Conservation (phyloP, 2,797 vertebrate genomes). For the Coreius guichenoti region DNA sequence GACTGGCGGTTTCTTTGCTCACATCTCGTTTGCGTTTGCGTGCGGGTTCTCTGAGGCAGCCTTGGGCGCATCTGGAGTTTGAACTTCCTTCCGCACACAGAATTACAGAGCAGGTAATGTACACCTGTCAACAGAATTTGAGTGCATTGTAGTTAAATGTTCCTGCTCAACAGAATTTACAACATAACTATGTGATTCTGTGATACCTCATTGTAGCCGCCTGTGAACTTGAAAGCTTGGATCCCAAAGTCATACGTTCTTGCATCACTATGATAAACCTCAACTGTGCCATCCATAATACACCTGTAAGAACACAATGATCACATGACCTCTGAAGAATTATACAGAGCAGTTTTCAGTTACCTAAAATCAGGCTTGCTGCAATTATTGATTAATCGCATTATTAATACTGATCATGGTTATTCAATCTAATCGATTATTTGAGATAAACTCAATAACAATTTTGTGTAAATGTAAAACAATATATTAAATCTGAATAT, state of each 20-base stretch:
- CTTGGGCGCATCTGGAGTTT: conserved; percentile 73
- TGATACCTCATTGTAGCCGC: conserved; percentile 72
- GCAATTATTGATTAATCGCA: not conserved
- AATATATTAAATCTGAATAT: not conserved
- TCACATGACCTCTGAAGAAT: not conserved
- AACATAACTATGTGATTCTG: not conserved
- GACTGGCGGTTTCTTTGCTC: conserved; percentile 64
- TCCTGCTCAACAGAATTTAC: not conserved
- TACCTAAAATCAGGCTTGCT: not conserved
- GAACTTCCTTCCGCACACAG: conserved; percentile 69
- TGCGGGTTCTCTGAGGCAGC: conserved; percentile 63
- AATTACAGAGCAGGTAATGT: conserved; percentile 77
- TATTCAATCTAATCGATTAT: too few species aligned
- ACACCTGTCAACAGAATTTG: conserved; percentile 66
- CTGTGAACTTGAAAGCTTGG: conserved; percentile 77
- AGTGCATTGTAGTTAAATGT: not conserved
- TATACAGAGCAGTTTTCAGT: not conserved
- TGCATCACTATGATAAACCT: conserved; percentile 27
- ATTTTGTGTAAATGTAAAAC: not conserved
- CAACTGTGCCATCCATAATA: conserved; percentile 66
- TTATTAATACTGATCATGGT: too few species aligned
- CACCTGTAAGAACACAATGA: conserved; percentile 67
- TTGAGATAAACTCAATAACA: too few species aligned
- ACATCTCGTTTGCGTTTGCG: conserved; percentile 63
- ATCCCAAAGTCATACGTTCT: conserved; percentile 71